Evolutionary conservation across 2,113 vertebrate genomes (phyloP), one percentile per base, ranked within the genome.

Genomic region (Pomatostomus ruficeps): DNA sequence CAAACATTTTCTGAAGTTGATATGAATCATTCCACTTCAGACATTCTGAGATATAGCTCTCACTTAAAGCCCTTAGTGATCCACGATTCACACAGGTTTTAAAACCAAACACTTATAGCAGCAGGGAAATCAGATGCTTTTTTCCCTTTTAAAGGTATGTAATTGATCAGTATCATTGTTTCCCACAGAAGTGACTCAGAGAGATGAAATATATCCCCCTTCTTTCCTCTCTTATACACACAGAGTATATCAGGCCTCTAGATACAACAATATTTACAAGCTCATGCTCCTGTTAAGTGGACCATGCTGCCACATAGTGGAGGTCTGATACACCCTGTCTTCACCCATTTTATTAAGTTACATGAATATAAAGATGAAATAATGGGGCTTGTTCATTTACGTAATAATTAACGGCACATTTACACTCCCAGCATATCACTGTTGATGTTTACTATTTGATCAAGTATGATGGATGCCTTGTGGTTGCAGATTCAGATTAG

Each of bases 401-500:
- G 97, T 97, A 96, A 97, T 98, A 98, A 98, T 98, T 98, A 98
- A 98, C 94, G 71, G 94, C 86, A 96, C 98, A 97, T 98, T 98
- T 98, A 93, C 97, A 97, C 98, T 88, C 95, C 89, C 97, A 96
- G 96, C 96, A 75, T 97, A 98, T 98, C 98, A 94, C 98, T 98
- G 95, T 97, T 98, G 97, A 97, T 98, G 98, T 98, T 99, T 99
- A 98, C 98, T 96, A 92, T 98, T 98, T 99, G 98, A 98, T 99
- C 98, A 98, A 98, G 98, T 98, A 98, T 99, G 99, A 99, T 99
- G 98, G 98, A 99, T 99, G 98, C 98, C 98, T 97, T 98, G 98
- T 98, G 99, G 98, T 98, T 98, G 98, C 98, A 98, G 98, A 99
- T 98, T 98, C 98, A 98, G 97, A 98, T 98, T 98, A 98, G 98